Percentiles rank a stretch among this genome's conserved stretches.
These are phyloP conservation scores for Dunckerocampus dactyliophorus DNA, from an alignment of 2,113 vertebrate genomes.

Conservation along the genomic window DNA sequence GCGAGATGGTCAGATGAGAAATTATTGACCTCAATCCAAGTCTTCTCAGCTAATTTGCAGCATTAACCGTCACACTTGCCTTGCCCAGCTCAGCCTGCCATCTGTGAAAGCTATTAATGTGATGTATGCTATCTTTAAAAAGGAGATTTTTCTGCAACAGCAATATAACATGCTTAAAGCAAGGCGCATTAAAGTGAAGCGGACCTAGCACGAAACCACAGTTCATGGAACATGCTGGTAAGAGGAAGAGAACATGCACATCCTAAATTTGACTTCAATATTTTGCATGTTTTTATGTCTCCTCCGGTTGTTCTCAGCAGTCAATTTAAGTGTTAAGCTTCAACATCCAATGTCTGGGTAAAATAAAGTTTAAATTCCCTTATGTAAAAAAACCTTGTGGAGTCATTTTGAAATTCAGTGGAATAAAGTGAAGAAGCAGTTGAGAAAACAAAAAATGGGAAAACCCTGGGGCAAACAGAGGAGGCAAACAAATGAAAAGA, in stretches of 20 bases:
- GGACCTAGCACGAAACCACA: slow-evolving; percentile 11
- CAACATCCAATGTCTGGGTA: neutral
- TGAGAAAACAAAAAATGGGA: neutral
- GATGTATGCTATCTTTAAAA: slow-evolving; percentile 6
- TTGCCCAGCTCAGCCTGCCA: slow-evolving; percentile 22
- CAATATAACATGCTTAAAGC: slow-evolving; percentile 15
- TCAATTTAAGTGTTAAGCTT: slow-evolving; percentile 6
- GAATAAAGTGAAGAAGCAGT: neutral
- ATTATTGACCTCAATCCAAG: neutral
- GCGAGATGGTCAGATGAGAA: neutral
- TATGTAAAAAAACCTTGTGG: neutral
- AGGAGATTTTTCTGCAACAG: slow-evolving; percentile 5
- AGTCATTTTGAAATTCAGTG: neutral
- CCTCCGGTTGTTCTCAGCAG: slow-evolving; percentile 3
- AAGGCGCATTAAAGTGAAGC: slow-evolving; percentile 17
- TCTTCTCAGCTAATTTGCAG: slow-evolving; percentile 24
- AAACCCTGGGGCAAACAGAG: neutral
- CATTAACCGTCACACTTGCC: slow-evolving; percentile 30
- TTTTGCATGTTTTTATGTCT: slow-evolving; percentile 2
- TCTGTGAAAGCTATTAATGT: slow-evolving; percentile 9
- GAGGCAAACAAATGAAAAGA: neutral
- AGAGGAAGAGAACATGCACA: neutral
- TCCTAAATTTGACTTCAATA: neutral
- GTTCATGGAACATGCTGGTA: neutral
- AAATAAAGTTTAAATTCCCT: neutral